Base-by-base conservation (phyloP, 2,888 invertebrate species). In the Drosophila conformis region DNA sequence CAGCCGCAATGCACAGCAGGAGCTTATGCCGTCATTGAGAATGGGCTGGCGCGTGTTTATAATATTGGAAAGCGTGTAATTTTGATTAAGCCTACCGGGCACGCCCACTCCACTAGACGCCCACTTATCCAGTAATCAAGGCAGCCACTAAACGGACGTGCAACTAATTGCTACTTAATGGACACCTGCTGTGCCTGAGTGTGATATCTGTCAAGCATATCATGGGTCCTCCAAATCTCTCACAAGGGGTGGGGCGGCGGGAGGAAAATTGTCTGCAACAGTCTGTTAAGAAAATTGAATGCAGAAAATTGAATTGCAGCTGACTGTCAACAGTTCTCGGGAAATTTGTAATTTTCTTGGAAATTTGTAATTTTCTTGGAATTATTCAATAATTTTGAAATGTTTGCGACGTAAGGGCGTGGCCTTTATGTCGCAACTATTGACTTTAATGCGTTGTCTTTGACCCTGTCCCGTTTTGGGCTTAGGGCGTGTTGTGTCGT, bases 81-180 rank as follows among this genome's bases (percentile, higher is more conserved):
- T 87, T 82, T 86, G 90, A 86, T 82, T 72, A 66, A 53, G 67
- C 69, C 64, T 56, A 52, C 54, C 35, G 46, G 58, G 48, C 76
- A 83, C 81, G 63, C 77, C 80, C 78, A 62, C 53, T 38, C 52
- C 18, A 46, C 18, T 46, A 46, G n/a, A 57, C 31, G 40, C 29
- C 46, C 60, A 31, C 48, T 21, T 13, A 25, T n/a, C 64, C 46
- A 69, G 67, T 67, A 62, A 87, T 79, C 80, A 79, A 65, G 69
- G 53, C 69, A 56, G 69, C 71, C 73, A 69, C 77, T 61, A 66
- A 78, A 54, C 52, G 60, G 84, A 67, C 78, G 85, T 77, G 85
- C 61, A 75, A 72, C 87, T 85, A 89, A 85, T 87, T 85, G 76
- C 78, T 60, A 67, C 78, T 78, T 85, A 87, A 87, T 84, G 73